phyloP scores from a whole-genome alignment of 2,888 invertebrate genomes.

The Brachycybe producta region DNA sequence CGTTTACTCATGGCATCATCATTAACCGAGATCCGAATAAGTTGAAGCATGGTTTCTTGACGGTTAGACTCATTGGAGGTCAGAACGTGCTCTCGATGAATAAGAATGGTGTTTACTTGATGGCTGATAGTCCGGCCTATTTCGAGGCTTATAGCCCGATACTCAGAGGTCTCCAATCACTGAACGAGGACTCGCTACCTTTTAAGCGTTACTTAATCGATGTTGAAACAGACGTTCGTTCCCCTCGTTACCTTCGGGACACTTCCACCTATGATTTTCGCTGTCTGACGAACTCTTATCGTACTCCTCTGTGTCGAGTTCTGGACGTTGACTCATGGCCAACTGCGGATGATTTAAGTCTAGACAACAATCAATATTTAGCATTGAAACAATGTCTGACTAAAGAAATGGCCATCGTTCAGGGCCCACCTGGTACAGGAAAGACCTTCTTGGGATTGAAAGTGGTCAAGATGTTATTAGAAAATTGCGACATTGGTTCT shows the following conservation, averaged over 20 bases:
- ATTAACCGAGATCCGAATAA: conserved; percentile 43
- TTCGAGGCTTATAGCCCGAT: conserved; percentile 71
- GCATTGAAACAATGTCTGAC: conserved; percentile 56
- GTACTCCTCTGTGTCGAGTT: too few relatives aligned
- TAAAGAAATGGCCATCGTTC: conserved; percentile 60
- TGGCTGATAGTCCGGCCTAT: conserved; percentile 65
- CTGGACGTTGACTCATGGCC: conserved; percentile 43
- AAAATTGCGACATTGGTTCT: conserved; percentile 38
- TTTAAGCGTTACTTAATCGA: conserved; percentile 54
- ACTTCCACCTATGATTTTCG: conserved; percentile 12
- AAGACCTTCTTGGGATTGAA: conserved; percentile 68
- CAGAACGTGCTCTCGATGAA: conserved; percentile 19
- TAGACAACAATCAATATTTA: conserved; percentile 52
- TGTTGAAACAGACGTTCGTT: conserved; percentile 29
- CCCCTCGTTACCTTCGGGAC: conserved; percentile 35
- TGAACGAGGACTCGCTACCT: conserved; percentile 46
- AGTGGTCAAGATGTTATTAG: conserved; percentile 52
- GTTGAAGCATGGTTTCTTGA: conserved; percentile 44
- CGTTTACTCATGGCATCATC: conserved; percentile 55
- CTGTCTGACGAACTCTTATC: not conserved
- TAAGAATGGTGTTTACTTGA: conserved; percentile 38
- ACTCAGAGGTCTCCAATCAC: conserved; percentile 50
- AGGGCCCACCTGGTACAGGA: conserved; percentile 65
- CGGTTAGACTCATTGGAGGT: conserved; percentile 28
- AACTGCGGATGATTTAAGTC: conserved; percentile 33